These are phyloP conservation scores for Tipula helvola DNA, from an alignment of 2,888 invertebrate species.

Conservation along the genomic window DNA sequence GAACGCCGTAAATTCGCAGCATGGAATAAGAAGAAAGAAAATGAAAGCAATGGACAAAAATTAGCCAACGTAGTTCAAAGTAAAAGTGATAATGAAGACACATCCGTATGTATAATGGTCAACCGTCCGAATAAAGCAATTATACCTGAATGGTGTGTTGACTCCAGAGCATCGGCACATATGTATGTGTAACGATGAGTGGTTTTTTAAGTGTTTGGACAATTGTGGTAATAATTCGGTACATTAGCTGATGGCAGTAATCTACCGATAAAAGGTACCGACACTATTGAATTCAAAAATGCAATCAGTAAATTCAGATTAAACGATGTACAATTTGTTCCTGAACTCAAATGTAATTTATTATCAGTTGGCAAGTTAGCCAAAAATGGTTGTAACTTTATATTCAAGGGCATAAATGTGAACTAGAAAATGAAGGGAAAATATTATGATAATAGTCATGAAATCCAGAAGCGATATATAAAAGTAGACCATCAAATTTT, in stretches of 20 bases:
- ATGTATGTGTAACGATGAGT: neutral
- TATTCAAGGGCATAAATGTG: neutral
- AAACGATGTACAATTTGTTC: too few relatives aligned
- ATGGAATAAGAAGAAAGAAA: neutral
- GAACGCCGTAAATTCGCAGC: neutral
- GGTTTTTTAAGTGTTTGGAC: neutral
- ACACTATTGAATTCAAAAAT: too few relatives aligned
- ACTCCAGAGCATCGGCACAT: neutral
- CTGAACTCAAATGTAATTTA: neutral
- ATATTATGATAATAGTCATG: neutral
- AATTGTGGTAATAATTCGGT: too few relatives aligned
- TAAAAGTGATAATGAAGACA: neutral
- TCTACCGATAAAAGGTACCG: too few relatives aligned
- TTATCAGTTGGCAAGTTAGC: neutral
- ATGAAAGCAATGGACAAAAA: neutral
- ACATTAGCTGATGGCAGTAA: too few relatives aligned
- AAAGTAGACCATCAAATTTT: neutral
- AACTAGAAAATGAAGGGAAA: neutral
- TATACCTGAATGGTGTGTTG: too few relatives aligned
- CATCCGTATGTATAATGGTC: neutral
- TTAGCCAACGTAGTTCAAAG: neutral
- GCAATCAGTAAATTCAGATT: too few relatives aligned
- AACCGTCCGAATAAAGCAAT: too few relatives aligned
- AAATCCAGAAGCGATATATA: conserved; percentile 11
- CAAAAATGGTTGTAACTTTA: conserved; percentile 12